Base-by-base conservation (phyloP, 2,888 invertebrate genomes). In the Oegoconia quadripuncta region DNA sequence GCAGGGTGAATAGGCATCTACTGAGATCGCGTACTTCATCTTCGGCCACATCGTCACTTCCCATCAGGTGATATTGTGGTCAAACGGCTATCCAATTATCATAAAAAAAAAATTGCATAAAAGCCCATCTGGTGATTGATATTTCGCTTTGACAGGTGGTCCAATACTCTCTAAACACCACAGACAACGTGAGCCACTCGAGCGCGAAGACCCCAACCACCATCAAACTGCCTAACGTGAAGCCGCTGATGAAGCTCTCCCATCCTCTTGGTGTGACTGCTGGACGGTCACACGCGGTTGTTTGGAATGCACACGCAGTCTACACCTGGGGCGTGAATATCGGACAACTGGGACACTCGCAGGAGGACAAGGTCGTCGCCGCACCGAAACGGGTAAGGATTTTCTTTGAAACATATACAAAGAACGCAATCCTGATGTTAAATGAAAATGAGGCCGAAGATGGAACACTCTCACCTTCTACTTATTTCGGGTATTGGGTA, bases 291-390 rank as follows among this genome's bases (percentile, higher is more conserved):
- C 95, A 96, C 74, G 92, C 93, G 0, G 91, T 93, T 1, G 90
- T 90, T 9, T 89, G 93, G 90, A 89, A 91, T 67, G 42, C 72
- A 0, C 71, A 87, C 17, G 88, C 87, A 1, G 74, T 95, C 0
- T 95, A 91, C 69, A 92, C 94, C 0, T 96, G 94, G 92, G 97
- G 97, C 1, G 81, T 91, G 2, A 95, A 97, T 79, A 89, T 91
- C 35, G 97, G 97, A 0, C 96, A 97, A 63, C 77, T 96, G 55
- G 95, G 95, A 1, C 93, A 93, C 48, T 80, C 79, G 46, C 87
- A 78, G 65, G 74, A 76, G 11, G 88, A 88, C 9, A 81, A 75
- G 46, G 43, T 75, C 2, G 69, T 91, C 1, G 44, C 78, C 0
- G 50, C 67, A 0, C 90, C 90, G 1, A 90, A 86, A 64, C 54